Conservation (phyloP, 2,888 invertebrate species). For the Brachynemurus nebulosus region DNA sequence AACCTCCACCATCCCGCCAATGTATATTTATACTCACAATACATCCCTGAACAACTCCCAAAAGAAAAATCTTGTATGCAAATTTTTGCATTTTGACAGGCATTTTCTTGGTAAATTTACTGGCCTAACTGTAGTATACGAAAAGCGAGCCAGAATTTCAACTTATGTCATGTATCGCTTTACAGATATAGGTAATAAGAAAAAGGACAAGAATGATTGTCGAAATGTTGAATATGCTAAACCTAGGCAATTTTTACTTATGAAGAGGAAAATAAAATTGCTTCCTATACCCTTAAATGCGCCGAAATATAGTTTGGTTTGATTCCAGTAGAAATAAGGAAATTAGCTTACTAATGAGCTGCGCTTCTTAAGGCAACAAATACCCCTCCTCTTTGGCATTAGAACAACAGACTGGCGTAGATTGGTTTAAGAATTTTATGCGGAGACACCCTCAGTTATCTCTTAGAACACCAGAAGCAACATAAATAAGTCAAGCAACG, state of each 20-base stretch:
- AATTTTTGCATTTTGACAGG: too few relatives aligned
- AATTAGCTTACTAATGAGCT: conserved; percentile 1
- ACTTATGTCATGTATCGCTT: background rate
- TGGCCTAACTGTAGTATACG: too few relatives aligned
- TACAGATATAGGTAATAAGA: background rate
- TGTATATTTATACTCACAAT: too few relatives aligned
- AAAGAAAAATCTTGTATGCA: too few relatives aligned
- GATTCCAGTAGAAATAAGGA: background rate
- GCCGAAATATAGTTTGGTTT: background rate
- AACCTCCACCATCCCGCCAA: too few relatives aligned
- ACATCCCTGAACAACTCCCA: too few relatives aligned
- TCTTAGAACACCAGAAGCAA: conserved; percentile 4
- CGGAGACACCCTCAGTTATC: background rate
- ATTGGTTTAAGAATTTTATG: background rate
- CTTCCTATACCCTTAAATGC: background rate
- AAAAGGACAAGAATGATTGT: background rate
- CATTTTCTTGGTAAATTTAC: too few relatives aligned
- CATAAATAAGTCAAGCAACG: background rate
- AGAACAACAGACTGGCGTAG: background rate
- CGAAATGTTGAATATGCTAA: background rate
- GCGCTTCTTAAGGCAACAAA: background rate
- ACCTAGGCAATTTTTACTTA: background rate
- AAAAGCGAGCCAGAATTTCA: background rate
- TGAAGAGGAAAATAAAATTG: background rate
- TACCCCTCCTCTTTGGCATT: background rate